Percentiles rank a stretch among this genome's conserved stretches.
phyloP scores from a whole-genome alignment of 2,113 vertebrate genomes.

The Grallaria varia region DNA sequence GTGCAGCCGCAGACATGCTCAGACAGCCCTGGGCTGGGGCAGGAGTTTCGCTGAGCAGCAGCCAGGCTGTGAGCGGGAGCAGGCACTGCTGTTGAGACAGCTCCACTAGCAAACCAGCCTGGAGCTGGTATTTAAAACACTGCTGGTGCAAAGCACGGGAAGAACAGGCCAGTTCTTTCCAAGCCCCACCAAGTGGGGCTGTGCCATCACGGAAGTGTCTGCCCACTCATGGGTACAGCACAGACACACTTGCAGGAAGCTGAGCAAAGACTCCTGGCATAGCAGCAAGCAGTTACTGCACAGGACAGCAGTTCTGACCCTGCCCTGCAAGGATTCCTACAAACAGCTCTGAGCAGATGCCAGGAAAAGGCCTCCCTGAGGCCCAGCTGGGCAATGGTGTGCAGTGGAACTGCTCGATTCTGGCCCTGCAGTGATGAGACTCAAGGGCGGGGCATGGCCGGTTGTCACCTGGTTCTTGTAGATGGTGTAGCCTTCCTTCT shows the following conservation, averaged over 20 bases:
- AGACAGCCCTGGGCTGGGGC: background rate
- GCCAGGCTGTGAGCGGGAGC: background rate
- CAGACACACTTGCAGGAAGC: background rate
- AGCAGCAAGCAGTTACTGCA: background rate
- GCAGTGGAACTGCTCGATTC: background rate
- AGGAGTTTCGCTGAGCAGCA: background rate
- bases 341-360: background rate
- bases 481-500: conserved; percentile 98
- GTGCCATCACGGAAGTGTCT: background rate
- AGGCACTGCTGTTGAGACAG: background rate
- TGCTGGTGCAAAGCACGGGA: background rate
- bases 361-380: background rate
- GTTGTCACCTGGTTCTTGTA: conserved; percentile 92
- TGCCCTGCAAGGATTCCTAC: background rate
- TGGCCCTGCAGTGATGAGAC: rapidly evolving
- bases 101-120: background rate
- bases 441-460: rapidly evolving
- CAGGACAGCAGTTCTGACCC: background rate
- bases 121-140: background rate
- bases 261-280: background rate
- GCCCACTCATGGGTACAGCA: background rate
- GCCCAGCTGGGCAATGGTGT: background rate
- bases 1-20: background rate
- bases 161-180: background rate
- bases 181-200: rapidly evolving